Base-by-base conservation (phyloP, 2,113 vertebrate genomes). In the Strigops habroptila region DNA sequence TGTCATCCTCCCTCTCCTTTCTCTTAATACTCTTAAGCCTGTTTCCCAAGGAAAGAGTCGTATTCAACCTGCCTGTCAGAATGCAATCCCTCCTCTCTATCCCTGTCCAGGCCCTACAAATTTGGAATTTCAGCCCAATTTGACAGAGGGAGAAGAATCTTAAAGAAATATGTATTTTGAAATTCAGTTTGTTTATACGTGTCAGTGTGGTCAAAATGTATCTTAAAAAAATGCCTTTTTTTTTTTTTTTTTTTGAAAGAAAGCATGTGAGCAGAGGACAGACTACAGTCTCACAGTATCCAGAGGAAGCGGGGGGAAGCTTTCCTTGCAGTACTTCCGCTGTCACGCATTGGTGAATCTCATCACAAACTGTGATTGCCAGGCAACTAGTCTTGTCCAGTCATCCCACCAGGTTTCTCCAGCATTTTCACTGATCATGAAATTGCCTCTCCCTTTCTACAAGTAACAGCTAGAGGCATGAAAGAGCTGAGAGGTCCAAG, bases 151-250 rank as follows among this genome's bases (percentile, higher is more conserved):
- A 84, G 27, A 63, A 79, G 67, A 71, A 27, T 25, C 5, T 19
- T 33, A 28, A 65, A 75, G 18, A 87, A 81, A 51, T 30, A 31
- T 0, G 1, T 35, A 13, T 5, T 91, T 77, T 84, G n/a, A 41
- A 84, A 69, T 46, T 68, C 18, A 24, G 2, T 51, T 22, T 69
- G 9, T 30, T 85, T 19, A 14, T 46, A 43, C 1, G 4, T n/a
- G 55, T 19, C 6, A 33, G 5, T 19, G 10, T 81, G 12, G 23
- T 57, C 33, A 65, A 75, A 74, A 24, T 0, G 0, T 74, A 12
- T 22, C 33, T 70, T 49, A 17, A 51, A 73, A 52, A 62, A 30
- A 31, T 18, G 5, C 1, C 11, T 39, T 39, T 39, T 39, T 39
- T 39, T 39, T 39, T 39, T 39, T 39, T 39, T 39, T 39, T 57